Evolutionary conservation across 1,140 invertebrate genomes (phyloP).

Genomic region (Orussus abietinus): DNA sequence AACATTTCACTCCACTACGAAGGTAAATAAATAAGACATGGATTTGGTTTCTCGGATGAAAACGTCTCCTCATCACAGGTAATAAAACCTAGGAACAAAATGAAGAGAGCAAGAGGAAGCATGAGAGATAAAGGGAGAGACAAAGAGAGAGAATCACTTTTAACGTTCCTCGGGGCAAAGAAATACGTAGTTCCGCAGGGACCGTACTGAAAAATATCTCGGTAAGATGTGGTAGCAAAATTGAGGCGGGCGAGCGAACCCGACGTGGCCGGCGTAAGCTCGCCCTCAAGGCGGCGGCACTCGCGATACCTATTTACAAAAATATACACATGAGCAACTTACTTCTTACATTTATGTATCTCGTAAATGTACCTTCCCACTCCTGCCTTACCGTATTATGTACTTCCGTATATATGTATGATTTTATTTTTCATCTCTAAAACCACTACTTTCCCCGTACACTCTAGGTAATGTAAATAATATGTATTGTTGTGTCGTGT

Average conservation of each 20-base stretch:
- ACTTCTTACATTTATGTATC: conserved; percentile 29
- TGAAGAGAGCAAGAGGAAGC: conserved; percentile 10
- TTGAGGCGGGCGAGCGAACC: conserved; percentile 37
- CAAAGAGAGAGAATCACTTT: conserved; percentile 8
- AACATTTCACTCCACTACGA: too few relatives aligned
- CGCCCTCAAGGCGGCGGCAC: conserved; percentile 46
- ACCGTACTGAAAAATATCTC: conserved; percentile 17
- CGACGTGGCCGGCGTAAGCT: too few relatives aligned
- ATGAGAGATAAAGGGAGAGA: conserved; percentile 7
- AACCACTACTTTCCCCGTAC: conserved; percentile 44
- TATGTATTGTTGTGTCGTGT: conserved; percentile 33
- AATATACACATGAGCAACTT: conserved; percentile 54
- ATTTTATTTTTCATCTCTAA: conserved; percentile 31
- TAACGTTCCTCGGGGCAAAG: too few relatives aligned
- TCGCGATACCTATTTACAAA: conserved; percentile 54
- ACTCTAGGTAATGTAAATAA: conserved; percentile 52
- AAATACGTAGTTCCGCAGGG: too few relatives aligned
- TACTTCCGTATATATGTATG: conserved; percentile 20
- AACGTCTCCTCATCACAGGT: too few relatives aligned
- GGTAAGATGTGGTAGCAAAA: conserved; percentile 47
- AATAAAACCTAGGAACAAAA: too few relatives aligned
- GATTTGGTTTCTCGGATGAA: too few relatives aligned
- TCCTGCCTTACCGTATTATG: conserved; percentile 25
- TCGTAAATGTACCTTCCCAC: conserved; percentile 19
- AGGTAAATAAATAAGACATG: too few relatives aligned